phyloP scores from a whole-genome alignment of 2,113 vertebrate species.

The Xiphophorus maculatus region DNA sequence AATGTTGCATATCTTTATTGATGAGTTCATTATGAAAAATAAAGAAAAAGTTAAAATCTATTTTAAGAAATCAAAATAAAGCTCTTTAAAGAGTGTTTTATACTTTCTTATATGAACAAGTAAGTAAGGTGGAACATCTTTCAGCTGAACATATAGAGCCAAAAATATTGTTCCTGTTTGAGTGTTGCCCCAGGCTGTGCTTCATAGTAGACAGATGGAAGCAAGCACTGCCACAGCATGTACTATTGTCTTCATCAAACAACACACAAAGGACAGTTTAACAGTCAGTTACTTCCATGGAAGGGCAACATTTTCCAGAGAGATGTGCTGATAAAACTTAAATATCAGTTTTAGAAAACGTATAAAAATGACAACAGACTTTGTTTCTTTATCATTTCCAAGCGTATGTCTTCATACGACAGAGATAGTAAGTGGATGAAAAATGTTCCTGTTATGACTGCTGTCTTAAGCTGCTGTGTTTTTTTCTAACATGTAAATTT shows the following conservation, averaged over 20 bases:
- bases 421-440: background rate
- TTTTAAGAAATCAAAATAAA: slow-evolving; percentile 2
- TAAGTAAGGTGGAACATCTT: slow-evolving; percentile 21
- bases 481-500: no score
- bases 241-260: slow-evolving; percentile 67
- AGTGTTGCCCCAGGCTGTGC: slow-evolving; percentile 60
- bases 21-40: slow-evolving; percentile 22
- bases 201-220: slow-evolving; percentile 72
- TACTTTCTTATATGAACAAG: background rate
- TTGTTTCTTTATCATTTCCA: background rate
- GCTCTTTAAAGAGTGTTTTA: background rate
- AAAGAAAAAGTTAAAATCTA: slow-evolving; percentile 17
- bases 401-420: background rate
- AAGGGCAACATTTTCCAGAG: slow-evolving; percentile 41
- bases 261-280: slow-evolving; percentile 60
- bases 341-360: slow-evolving; percentile 27
- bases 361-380: background rate
- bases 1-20: slow-evolving; percentile 55
- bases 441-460: background rate
- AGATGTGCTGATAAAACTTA: slow-evolving; percentile 35
- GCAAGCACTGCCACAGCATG: slow-evolving; percentile 66
- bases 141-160: slow-evolving; percentile 52
- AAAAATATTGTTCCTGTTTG: slow-evolving; percentile 45
- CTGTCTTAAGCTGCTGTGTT: no score
- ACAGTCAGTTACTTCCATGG: slow-evolving; percentile 54